Evolutionary conservation across 2,888 invertebrate species (phyloP).

Genomic region (Opisthograptis luteolata): DNA sequence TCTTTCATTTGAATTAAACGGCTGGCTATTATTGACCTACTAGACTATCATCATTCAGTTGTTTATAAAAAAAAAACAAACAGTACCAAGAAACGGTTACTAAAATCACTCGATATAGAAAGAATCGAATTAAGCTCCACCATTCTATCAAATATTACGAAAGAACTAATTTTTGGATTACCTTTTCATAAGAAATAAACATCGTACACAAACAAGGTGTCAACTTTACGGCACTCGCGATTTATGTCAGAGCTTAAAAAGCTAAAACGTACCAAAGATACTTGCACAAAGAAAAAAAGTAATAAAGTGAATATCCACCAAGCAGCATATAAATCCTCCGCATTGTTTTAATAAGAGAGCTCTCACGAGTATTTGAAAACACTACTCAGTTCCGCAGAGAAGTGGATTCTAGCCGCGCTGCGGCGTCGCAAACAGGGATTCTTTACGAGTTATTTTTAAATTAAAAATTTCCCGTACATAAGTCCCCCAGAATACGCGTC

Average conservation of each 20-base stretch:
- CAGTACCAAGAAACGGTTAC: too few species aligned
- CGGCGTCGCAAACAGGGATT: slow-evolving; percentile 25
- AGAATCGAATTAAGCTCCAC: too few species aligned
- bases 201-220: background rate
- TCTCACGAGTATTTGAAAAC: slow-evolving; percentile 26
- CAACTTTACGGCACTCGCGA: background rate
- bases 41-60: too few species aligned
- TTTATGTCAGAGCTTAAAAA: background rate
- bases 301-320: slow-evolving; percentile 10
- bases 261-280: background rate
- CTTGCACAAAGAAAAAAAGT: slow-evolving; percentile 6
- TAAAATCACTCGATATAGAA: too few species aligned
- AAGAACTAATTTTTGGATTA: background rate
- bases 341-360: slow-evolving; percentile 22
- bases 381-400: slow-evolving; percentile 9
- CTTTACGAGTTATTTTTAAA: slow-evolving; percentile 56
- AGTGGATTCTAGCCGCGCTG: slow-evolving; percentile 8
- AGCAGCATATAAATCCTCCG: slow-evolving; percentile 13
- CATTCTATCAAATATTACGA: too few species aligned
- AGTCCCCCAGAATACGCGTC: slow-evolving; percentile 44
- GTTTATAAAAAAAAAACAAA: too few species aligned
- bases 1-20: too few species aligned
- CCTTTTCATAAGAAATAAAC: background rate
- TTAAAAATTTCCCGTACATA: slow-evolving; percentile 60
- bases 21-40: too few species aligned